phyloP scores from a whole-genome alignment of 2,113 vertebrate species.

The Lycocorax pyrrhopterus region DNA sequence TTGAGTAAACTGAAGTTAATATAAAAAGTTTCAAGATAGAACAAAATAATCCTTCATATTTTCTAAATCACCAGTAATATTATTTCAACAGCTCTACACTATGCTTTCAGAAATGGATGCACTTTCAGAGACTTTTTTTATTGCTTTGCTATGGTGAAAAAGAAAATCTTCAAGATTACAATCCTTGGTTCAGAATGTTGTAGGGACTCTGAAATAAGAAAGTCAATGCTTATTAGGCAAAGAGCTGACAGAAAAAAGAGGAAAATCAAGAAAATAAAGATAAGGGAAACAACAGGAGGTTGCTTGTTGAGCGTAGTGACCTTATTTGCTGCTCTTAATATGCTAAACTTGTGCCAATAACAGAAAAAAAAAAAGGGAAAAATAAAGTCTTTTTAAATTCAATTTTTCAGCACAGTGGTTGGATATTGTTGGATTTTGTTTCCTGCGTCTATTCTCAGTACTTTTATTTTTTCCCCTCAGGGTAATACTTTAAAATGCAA shows the following conservation, averaged over 20 bases:
- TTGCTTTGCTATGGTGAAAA: slow-evolving; percentile 37
- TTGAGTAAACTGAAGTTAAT: not conserved
- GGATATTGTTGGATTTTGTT: not conserved
- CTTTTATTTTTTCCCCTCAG: slow-evolving; percentile 15
- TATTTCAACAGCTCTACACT: not conserved
- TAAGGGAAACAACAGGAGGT: slow-evolving; percentile 39
- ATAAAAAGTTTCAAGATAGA: not conserved
- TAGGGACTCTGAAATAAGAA: slow-evolving; percentile 49
- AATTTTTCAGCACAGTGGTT: not conserved
- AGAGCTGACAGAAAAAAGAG: not conserved
- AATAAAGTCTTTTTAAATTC: not conserved
- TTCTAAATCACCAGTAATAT: not conserved
- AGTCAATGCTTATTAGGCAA: slow-evolving; percentile 66
- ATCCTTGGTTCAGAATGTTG: slow-evolving; percentile 54
- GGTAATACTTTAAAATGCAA: slow-evolving; percentile 51
- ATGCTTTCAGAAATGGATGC: slow-evolving; percentile 3
- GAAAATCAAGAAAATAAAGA: slow-evolving; percentile 24
- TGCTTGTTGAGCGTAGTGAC: slow-evolving; percentile 47
- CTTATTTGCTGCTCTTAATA: slow-evolving; percentile 54
- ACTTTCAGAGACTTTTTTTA: slow-evolving; percentile 1
- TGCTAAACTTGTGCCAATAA: slow-evolving; percentile 33
- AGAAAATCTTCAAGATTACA: slow-evolving; percentile 56
- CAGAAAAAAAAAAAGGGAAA: not conserved
- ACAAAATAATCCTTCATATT: not conserved
- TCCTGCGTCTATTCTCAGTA: not conserved